Base-by-base conservation (phyloP, 2,797 vertebrate species). In the Heliangelus exortis region DNA sequence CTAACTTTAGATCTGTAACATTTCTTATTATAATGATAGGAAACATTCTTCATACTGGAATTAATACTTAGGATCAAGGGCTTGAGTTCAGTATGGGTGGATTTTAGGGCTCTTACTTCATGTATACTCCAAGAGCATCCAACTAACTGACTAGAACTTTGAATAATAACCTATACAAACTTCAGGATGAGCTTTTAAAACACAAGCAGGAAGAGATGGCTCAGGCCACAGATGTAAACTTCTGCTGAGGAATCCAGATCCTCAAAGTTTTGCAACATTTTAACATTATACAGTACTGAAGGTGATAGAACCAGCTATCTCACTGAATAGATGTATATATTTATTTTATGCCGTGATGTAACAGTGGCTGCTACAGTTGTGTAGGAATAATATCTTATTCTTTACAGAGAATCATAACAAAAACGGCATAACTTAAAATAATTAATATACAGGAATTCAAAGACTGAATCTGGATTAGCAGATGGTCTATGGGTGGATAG, bases 401-500 rank as follows among this genome's bases (percentile, higher is more conserved):
- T 63, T 88, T 67, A 68, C 17, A 62, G 6, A 58, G 15, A 66
- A 41, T 43, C 9, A 59, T n/a, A 21, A 41, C 39, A 41, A 15
- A 39, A 41, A 41, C 41, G 15, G 39, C 39, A 41, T 41, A 41
- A 83, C 31, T 29, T 29, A 21, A 84, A 66, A 43, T 1, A 54
- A 53, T 48, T 14, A 57, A 19, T 9, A 69, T 12, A 36, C 2
- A 74, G 59, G 45, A 83, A 71, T 15, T 78, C 73, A 75, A 66
- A 81, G 39, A 36, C 81, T 63, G 21, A 48, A 53, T 79, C 48
- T 89, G n/a, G 34, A 18, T 59, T 55, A 82, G 72, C 87, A 96
- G 82, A 94, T 41, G 39, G 57, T 53, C 95, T 89, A 74, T 55
- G 54, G 59, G 82, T 55, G 65, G 61, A 63, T 41, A 71, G 61